These are phyloP conservation scores for Cylloceria caligata DNA, from an alignment of 2,888 invertebrate genomes.

Conservation along the genomic window DNA sequence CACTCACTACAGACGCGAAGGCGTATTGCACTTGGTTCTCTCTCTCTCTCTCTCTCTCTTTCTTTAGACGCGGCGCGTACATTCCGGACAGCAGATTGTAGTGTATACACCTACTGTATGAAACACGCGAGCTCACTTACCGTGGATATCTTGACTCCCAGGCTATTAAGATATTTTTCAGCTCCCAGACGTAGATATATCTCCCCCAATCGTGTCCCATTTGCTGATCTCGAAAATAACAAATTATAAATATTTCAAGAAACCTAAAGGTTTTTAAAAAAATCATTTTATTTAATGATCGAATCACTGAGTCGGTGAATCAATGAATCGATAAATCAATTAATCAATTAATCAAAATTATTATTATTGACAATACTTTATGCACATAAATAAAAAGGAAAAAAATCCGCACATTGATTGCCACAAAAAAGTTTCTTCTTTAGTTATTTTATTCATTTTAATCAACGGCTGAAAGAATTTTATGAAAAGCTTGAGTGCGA, in stretches of 20 bases:
- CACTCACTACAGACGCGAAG: conserved; percentile 40
- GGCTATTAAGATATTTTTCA: conserved; percentile 42
- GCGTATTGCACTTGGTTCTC: conserved; percentile 56
- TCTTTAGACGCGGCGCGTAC: neutral
- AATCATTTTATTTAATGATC: too few species aligned
- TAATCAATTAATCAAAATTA: too few species aligned
- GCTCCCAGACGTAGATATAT: conserved; percentile 15
- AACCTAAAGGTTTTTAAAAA: too few species aligned
- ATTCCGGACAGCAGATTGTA: conserved; percentile 11
- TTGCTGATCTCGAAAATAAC: neutral
- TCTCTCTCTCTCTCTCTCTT: conserved; percentile 19
- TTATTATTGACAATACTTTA: too few species aligned
- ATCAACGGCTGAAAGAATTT: neutral
- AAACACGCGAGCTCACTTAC: conserved; percentile 64
- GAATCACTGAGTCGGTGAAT: too few species aligned
- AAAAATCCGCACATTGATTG: too few species aligned
- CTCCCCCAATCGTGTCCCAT: neutral
- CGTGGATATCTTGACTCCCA: conserved; percentile 57
- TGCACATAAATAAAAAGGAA: too few species aligned
- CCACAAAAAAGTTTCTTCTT: too few species aligned
- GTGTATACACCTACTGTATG: conserved; percentile 31
- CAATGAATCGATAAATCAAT: too few species aligned
- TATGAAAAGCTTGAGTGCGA: neutral
- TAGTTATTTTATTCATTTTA: too few species aligned
- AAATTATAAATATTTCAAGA: too few species aligned